These are phyloP conservation scores for Dasysyrphus albostriatus DNA, from an alignment of 2,888 invertebrate genomes.

Conservation along the genomic window DNA sequence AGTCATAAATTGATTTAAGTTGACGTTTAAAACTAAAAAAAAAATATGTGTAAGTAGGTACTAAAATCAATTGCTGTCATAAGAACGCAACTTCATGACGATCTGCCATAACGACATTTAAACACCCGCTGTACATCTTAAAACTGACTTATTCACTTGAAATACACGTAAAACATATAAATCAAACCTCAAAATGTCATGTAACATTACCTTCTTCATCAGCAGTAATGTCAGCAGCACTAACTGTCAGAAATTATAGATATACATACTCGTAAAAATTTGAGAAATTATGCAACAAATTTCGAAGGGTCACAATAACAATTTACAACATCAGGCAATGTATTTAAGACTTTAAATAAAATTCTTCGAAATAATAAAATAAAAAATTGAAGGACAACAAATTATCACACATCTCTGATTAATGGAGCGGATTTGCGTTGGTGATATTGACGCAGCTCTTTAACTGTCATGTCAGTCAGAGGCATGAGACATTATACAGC, in stretches of 20 bases:
- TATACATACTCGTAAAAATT: neutral
- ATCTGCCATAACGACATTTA: neutral
- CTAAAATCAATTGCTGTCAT: neutral
- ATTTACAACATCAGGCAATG: neutral
- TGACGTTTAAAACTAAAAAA: neutral
- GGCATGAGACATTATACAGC: constrained; percentile 8
- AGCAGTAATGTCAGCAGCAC: neutral
- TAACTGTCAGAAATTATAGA: constrained; percentile 9
- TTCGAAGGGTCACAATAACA: constrained; percentile 18
- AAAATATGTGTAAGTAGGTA: neutral
- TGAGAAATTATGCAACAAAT: constrained; percentile 6
- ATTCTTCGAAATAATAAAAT: constrained; percentile 37
- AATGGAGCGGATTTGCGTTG: constrained; percentile 63
- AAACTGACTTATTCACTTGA: neutral
- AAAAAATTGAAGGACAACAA: constrained; percentile 57
- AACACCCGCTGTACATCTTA: neutral
- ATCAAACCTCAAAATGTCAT: constrained; percentile 20
- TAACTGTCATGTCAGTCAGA: constrained; percentile 22
- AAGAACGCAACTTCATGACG: neutral
- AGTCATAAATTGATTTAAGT: neutral
- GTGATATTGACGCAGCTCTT: constrained; percentile 53
- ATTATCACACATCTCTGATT: constrained; percentile 66
- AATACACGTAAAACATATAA: constrained; percentile 5
- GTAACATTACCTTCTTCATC: neutral
- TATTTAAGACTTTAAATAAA: neutral